Percentiles rank a stretch among this genome's conserved stretches.
Evolutionary conservation across 2,113 vertebrate genomes (phyloP).

Genomic region (Microtus richardsoni): DNA sequence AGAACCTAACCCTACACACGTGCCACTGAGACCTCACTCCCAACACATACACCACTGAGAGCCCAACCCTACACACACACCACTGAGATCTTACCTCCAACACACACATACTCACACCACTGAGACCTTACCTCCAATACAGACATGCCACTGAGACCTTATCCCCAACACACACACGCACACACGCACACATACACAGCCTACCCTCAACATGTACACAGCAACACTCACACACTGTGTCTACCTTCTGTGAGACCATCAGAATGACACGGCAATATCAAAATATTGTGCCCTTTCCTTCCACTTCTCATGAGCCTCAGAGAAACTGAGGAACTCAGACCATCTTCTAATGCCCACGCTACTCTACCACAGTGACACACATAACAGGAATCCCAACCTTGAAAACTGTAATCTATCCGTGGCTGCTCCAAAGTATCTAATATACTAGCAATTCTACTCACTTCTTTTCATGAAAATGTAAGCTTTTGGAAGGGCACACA

Average conservation of each 20-base stretch:
- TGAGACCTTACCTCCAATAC: not conserved
- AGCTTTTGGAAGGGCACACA: not conserved
- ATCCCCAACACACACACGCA: not conserved
- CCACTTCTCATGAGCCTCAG: not conserved
- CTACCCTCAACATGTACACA: not conserved
- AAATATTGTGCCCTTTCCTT: not conserved
- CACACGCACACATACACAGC: not conserved
- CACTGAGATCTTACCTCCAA: no score
- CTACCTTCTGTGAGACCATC: not conserved
- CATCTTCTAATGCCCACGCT: not conserved
- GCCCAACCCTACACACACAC: not conserved
- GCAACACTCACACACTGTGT: not conserved
- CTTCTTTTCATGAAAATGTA: not conserved
- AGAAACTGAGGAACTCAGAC: not conserved
- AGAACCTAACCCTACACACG: not conserved
- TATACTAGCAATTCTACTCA: not conserved
- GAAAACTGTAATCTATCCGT: not conserved
- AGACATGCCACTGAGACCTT: not conserved
- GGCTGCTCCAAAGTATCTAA: not conserved
- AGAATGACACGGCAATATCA: not conserved
- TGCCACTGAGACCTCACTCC: not conserved
- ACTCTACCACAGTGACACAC: not conserved
- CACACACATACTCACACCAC: not conserved
- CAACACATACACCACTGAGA: not conserved
- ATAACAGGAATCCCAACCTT: not conserved